Evolutionary conservation across 2,797 vertebrate species (phyloP).

Genomic region (Naso thynnoides): DNA sequence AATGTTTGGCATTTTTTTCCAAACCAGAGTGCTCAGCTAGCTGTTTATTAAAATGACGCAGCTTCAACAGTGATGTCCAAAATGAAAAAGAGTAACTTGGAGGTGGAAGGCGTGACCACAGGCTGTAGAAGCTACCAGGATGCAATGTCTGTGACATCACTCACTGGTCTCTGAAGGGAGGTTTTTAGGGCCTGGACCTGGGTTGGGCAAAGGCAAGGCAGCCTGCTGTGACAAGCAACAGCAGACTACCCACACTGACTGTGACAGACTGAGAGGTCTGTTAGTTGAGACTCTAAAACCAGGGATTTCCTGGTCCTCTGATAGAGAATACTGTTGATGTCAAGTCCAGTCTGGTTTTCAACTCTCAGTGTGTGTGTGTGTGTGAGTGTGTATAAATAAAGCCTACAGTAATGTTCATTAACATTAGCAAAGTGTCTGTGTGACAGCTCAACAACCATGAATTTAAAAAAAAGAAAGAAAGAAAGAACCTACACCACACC

Average conservation of each 20-base stretch:
- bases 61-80: conserved; percentile 51
- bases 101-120: conserved; percentile 49
- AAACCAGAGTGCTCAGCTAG: conserved; percentile 42
- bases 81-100: conserved; percentile 59
- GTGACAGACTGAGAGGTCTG: conserved; percentile 28
- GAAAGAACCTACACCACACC: neutral
- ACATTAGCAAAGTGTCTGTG: neutral
- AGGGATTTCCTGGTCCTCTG: neutral
- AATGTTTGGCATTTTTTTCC: conserved; percentile 75
- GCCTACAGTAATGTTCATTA: neutral
- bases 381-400: neutral
- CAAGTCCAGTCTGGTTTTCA: neutral
- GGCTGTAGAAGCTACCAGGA: conserved; percentile 29
- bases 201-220: conserved; percentile 26
- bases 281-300: conserved; percentile 22
- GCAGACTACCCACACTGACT: neutral
- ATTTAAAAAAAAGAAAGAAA: neutral
- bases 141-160: conserved; percentile 54
- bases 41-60: conserved; percentile 64
- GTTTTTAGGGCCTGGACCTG: conserved; percentile 30
- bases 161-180: conserved; percentile 23
- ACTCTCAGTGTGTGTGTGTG: neutral
- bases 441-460: neutral
- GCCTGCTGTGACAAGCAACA: conserved; percentile 7
- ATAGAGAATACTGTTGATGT: neutral